phyloP scores from a whole-genome alignment of 2,113 vertebrate genomes.

The Dermatemys mawii region DNA sequence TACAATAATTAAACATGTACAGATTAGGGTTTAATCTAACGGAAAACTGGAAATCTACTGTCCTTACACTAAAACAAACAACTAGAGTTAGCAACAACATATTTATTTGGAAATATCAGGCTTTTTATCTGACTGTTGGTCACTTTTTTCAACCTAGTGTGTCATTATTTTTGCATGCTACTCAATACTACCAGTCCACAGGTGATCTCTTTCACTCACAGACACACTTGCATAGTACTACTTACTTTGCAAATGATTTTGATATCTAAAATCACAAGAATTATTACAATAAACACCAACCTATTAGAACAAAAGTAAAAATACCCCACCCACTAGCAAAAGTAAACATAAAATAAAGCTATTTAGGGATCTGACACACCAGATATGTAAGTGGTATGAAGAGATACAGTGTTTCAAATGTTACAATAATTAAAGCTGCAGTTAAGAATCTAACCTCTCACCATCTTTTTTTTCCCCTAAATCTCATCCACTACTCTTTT shows the following conservation, averaged over 20 bases:
- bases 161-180: not conserved
- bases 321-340: not conserved
- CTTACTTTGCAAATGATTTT: not conserved
- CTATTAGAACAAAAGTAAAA: not conserved
- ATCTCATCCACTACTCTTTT: not conserved
- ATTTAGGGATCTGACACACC: not conserved
- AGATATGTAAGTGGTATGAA: not conserved
- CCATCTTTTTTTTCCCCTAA: not conserved
- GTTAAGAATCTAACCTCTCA: not conserved
- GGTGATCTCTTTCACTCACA: not conserved
- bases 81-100: not conserved
- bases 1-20: not conserved
- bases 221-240: not conserved
- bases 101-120: not conserved
- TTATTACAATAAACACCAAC: not conserved
- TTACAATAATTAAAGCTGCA: not conserved
- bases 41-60: not conserved
- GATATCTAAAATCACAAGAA: not conserved
- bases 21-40: constrained; percentile 6
- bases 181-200: not conserved
- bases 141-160: not conserved
- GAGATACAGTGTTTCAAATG: not conserved
- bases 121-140: not conserved
- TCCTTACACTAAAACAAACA: not conserved
- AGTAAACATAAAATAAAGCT: constrained; percentile 10